Evolutionary conservation across 2,888 invertebrate species (phyloP).

Genomic region (Galeopsomyia nigrocyanea): DNA sequence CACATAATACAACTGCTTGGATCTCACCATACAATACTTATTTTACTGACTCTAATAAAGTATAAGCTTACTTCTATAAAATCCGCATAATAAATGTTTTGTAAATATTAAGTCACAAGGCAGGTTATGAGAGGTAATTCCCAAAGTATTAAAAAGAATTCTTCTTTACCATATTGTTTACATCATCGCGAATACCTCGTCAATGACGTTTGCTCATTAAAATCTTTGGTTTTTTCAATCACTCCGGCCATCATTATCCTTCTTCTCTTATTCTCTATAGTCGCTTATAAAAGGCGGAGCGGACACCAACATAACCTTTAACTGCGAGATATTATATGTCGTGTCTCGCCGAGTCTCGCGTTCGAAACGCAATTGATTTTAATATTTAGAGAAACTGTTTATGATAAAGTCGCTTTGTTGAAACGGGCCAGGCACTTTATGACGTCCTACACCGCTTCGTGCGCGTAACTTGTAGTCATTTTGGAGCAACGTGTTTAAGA

Average conservation of each 20-base stretch:
- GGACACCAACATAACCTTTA: conserved; percentile 44
- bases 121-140: conserved; percentile 38
- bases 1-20: conserved; percentile 33
- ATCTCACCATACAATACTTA: conserved; percentile 32
- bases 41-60: conserved; percentile 20
- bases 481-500: conserved; percentile 29
- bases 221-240: conserved; percentile 43
- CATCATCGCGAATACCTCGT: conserved; percentile 44
- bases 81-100: conserved; percentile 36
- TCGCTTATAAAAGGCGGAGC: conserved; percentile 46
- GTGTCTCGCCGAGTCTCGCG: too few relatives aligned
- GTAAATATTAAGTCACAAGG: conserved; percentile 33
- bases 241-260: conserved; percentile 46
- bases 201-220: conserved; percentile 46
- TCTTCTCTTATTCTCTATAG: conserved; percentile 42
- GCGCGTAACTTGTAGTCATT: conserved; percentile 18
- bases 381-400: conserved; percentile 1
- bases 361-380: conserved; percentile 12
- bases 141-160: conserved; percentile 9
- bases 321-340: neutral
- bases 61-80: conserved; percentile 21
- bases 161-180: conserved; percentile 30
- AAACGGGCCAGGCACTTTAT: conserved; percentile 31
- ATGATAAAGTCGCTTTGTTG: neutral
- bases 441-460: conserved; percentile 19